Evolutionary conservation across 2,797 vertebrate genomes (phyloP).

Genomic region (Cichlasoma orientale): DNA sequence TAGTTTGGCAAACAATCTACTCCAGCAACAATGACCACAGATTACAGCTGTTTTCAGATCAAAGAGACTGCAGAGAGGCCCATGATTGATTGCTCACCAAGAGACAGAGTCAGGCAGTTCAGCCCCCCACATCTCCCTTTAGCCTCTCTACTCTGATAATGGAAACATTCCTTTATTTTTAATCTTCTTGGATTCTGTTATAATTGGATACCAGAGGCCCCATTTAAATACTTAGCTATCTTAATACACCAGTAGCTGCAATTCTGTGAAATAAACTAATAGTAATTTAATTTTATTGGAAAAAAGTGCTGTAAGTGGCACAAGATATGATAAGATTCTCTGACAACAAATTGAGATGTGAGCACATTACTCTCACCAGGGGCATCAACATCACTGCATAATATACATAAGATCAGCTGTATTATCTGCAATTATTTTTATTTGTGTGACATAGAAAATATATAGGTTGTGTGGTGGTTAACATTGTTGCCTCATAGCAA

Average conservation of each 20-base stretch:
- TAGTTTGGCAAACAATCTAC: slow-evolving; percentile 99
- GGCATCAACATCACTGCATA: neutral
- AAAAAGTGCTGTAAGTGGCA: neutral
- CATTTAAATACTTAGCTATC: slow-evolving; percentile 21
- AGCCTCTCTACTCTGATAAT: slow-evolving; percentile 82
- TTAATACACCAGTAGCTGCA: slow-evolving; percentile 49
- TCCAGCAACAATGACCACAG: slow-evolving; percentile 91
- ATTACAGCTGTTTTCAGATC: slow-evolving; percentile 99
- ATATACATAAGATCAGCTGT: neutral
- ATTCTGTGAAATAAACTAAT: neutral
- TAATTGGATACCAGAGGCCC: slow-evolving; percentile 38
- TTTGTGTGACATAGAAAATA: neutral
- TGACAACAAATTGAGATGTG: neutral
- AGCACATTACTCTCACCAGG: neutral
- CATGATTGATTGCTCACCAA: slow-evolving; percentile 90
- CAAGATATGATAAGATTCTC: neutral
- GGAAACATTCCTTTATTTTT: slow-evolving; percentile 70
- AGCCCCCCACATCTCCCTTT: slow-evolving; percentile 81
- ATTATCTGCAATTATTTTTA: neutral
- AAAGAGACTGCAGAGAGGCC: slow-evolving; percentile 85
- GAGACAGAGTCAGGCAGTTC: slow-evolving; percentile 86
- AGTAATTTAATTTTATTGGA: neutral
- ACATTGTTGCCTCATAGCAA: too few relatives aligned
- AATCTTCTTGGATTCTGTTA: slow-evolving; percentile 61
- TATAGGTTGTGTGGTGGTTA: too few relatives aligned